Base-by-base conservation (phyloP, 30 jellyfish, hydroid and myxozoan species). In the Aurelia aurita region DNA sequence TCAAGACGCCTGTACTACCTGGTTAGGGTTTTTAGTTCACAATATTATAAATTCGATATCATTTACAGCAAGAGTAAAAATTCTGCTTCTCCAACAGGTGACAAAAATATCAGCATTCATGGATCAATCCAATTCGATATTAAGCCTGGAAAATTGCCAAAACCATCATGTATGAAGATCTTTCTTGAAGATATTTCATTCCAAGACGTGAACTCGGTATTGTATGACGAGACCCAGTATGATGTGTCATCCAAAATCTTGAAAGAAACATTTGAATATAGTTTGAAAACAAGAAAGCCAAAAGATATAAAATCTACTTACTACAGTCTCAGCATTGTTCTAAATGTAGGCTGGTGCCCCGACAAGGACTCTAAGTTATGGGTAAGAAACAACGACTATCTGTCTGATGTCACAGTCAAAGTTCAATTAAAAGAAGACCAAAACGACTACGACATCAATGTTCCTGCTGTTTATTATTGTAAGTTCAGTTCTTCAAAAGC, bases 291-390 rank as follows among this genome's bases (percentile, higher is more conserved):
- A 20, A 68, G 35, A 54, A 88, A 72, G 72, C 96, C 96, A 3
- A 45, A 45, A 15, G 68, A 49, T 58, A 16, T 22, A 2, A 58
- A 61, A 6, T 44, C 75, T 12, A 54, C 63, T 2, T 39, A 39
- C 51, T 90, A 29, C 67, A 63, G 59, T 23, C 63, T 90, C 14
- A 32, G 81, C 22, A 92, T 74, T 18, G 95, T 90, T 22, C 76
- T 90, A 55, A 90, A 90, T 31, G 58, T 77, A 11, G 95, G 95
- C 23, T 90, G 97, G 97, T 90, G 97, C 67, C 83, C 97, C 0
- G 65, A 63, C 2, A 85, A 72, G 16, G 59, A 55, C 5, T 34
- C 85, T 5, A 35, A 62, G 15, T 43, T 72, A 19, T 90, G 97
- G 97, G 47, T 90, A 26, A 65, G 95, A 63, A 72, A 84, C 58